Base-by-base conservation (phyloP, 2,888 invertebrate species). In the Parnassius mnemosyne region DNA sequence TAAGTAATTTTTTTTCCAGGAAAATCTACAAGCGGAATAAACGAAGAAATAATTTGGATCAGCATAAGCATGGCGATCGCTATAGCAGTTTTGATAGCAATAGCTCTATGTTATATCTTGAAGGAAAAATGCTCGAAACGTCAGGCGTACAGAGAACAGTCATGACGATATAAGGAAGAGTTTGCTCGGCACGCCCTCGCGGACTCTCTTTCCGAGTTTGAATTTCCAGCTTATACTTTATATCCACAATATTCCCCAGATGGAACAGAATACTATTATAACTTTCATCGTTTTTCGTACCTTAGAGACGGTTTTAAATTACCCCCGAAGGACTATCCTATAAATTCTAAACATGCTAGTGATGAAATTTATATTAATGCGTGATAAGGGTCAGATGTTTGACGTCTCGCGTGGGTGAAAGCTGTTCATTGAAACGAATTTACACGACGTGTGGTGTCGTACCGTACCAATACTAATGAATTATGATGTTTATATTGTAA, bases 31-130 rank as follows among this genome's bases (percentile, higher is more conserved):
- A 95, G 95, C 74, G 96, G 96, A 64, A 95, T 96, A 83, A 96
- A 96, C 85, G 96, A 96, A 82, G 96, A 96, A 84, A 96, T 96
- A 71, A 96, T 96, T 79, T 96, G 96, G 96, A 96, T 96, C 76
- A 96, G 96, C 87, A 96, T 96, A 82, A 96, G 96, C 60, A 96
- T 96, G 96, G 96, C 96, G 46, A 94, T 96, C 68, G 95, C 96
- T 63, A 96, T 96, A 72, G 95, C 95, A 9, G 92, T 96, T 3
- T 92, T 96, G 58, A 96, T 96, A 80, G 95, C 95, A 34, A 95
- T 96, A 74, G 96, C 96, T 0, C 89, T 96, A 12, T 96, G 96
- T 89, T 96, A 96, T 84, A 95, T 96, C 69, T 93, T 95, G 68
- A 93, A 94, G 63, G 96, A 96, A 86, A 96, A 96, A 80, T 96